Evolutionary conservation across 2,113 vertebrate species (phyloP).

Genomic region (Thunnus maccoyii): DNA sequence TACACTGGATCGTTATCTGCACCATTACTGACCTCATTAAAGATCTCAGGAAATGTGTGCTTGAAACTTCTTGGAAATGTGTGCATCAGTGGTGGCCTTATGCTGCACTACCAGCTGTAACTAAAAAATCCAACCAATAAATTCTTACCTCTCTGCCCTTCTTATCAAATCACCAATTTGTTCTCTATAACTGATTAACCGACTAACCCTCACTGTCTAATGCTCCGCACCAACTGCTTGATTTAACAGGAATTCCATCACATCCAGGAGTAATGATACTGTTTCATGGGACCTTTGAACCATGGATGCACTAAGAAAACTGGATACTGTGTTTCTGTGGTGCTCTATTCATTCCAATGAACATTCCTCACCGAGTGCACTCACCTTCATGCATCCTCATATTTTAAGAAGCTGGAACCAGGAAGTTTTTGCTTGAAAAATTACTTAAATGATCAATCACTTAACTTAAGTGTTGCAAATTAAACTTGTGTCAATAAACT

Average conservation of each 20-base stretch:
- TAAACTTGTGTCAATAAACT: no score
- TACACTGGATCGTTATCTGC: background rate
- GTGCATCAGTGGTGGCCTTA: background rate
- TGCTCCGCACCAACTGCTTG: background rate
- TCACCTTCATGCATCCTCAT: background rate
- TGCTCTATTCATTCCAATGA: background rate
- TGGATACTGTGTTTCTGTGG: background rate
- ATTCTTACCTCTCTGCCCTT: no score
- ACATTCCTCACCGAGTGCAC: background rate
- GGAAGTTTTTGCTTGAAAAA: background rate
- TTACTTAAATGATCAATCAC: background rate
- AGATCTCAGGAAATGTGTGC: background rate
- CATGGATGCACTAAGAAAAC: background rate
- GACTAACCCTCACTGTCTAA: background rate
- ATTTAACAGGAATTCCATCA: constrained; percentile 10
- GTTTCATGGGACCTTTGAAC: background rate
- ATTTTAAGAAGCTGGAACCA: background rate
- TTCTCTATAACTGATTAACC: background rate
- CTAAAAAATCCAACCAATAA: no score
- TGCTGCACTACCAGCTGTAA: no score
- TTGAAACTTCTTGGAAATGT: background rate
- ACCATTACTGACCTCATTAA: background rate
- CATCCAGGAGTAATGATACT: background rate
- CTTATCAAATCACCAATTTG: background rate
- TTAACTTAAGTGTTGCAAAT: background rate